These are phyloP conservation scores for Acridotheres tristis DNA, from an alignment of 2,797 vertebrate species.

Conservation along the genomic window DNA sequence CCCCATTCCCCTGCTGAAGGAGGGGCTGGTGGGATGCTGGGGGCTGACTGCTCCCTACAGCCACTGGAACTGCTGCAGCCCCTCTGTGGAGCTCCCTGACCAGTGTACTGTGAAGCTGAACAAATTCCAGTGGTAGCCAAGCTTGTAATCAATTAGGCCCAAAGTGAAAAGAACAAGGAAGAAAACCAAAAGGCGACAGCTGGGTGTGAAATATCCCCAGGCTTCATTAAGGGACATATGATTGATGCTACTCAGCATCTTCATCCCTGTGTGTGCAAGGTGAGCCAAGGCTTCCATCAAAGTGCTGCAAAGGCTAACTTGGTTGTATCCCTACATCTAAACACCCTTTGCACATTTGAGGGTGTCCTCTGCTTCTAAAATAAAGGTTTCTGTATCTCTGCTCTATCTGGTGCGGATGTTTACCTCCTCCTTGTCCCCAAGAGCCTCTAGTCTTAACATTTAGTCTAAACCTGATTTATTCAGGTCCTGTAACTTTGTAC, in stretches of 20 bases:
- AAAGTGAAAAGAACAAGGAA: not conserved
- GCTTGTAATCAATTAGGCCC: not conserved
- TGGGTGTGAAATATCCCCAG: not conserved
- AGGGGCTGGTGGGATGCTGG: not conserved
- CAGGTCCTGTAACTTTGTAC: not conserved
- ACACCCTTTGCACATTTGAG: rapidly evolving
- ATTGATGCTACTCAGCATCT: not conserved
- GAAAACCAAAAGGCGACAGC: not conserved
- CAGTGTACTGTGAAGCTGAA: not conserved
- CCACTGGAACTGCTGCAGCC: not conserved
- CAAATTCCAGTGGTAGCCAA: not conserved
- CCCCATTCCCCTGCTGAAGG: not conserved
- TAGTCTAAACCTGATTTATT: not conserved
- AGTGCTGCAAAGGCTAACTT: not conserved
- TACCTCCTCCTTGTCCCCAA: not conserved
- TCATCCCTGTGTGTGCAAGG: not conserved
- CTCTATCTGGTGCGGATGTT: rapidly evolving
- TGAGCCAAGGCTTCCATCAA: not conserved
- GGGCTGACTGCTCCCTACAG: rapidly evolving
- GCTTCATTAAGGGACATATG: not conserved
- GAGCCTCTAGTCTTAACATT: not conserved
- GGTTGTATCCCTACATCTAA: not conserved
- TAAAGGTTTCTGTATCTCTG: not conserved
- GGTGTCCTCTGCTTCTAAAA: not conserved
- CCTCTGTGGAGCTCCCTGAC: not conserved